These are phyloP conservation scores for Phodopus roborovskii DNA, from an alignment of 2,113 vertebrate species.

Conservation along the genomic window DNA sequence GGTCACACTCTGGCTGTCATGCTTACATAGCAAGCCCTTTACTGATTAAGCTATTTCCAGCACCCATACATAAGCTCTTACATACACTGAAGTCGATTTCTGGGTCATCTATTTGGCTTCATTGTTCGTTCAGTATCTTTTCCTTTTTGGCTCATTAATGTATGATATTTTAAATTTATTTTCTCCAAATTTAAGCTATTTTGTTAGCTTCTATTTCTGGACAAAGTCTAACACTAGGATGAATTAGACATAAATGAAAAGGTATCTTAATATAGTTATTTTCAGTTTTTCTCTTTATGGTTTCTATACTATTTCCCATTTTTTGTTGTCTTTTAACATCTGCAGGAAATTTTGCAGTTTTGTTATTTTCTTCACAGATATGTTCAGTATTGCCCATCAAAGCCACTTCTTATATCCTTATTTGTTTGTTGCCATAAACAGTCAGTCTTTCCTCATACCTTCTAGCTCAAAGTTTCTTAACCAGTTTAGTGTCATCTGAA, in stretches of 20 bases:
- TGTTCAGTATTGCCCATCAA: background rate
- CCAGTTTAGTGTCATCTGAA: background rate
- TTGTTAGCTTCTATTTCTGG: background rate
- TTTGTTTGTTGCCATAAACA: background rate
- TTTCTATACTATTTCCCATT: background rate
- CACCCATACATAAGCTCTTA: background rate
- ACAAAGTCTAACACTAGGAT: background rate
- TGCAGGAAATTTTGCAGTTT: conserved; percentile 4
- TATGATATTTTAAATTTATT: background rate
- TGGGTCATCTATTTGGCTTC: background rate
- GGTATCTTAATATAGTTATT: background rate
- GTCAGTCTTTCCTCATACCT: background rate
- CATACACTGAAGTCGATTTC: background rate
- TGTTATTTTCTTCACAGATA: conserved; percentile 27
- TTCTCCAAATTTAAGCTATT: background rate
- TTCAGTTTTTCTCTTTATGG: background rate
- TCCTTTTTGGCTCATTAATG: background rate
- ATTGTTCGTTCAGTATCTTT: background rate
- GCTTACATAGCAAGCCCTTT: background rate
- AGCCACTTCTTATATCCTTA: background rate
- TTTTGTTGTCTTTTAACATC: background rate
- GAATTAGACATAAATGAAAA: conserved; percentile 20
- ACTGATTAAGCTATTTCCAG: background rate
- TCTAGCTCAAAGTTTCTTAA: conserved; percentile 25
- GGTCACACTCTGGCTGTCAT: background rate